Percentiles rank a stretch among this genome's conserved stretches.
These are phyloP conservation scores for Chydorus sphaericus DNA, from an alignment of 2,888 invertebrate genomes.

Conservation along the genomic window DNA sequence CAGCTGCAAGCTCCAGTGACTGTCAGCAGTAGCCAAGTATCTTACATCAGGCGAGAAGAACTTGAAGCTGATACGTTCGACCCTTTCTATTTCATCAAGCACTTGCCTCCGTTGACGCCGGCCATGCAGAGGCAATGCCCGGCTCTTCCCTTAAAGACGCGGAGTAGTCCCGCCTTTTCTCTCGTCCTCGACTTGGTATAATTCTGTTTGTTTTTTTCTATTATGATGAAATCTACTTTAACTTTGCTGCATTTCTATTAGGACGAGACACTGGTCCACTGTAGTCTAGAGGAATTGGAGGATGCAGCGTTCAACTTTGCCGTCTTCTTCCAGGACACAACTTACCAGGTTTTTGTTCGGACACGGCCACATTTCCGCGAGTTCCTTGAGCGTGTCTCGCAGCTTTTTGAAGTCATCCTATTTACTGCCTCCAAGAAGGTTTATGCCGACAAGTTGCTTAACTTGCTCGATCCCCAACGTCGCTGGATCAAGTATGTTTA, in stretches of 20 bases:
- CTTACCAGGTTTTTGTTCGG: conserved; percentile 67
- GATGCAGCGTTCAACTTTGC: conserved; percentile 90
- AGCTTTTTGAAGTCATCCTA: conserved; percentile 77
- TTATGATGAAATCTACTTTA: not conserved
- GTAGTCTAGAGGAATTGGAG: conserved; percentile 76
- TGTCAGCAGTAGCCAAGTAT: not conserved
- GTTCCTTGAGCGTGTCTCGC: conserved; percentile 76
- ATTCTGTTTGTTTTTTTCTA: not conserved
- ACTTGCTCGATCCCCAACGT: conserved; percentile 75
- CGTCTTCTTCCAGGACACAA: conserved; percentile 76
- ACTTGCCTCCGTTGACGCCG: conserved; percentile 63
- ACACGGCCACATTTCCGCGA: conserved; percentile 82
- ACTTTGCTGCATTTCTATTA: conserved; percentile 25
- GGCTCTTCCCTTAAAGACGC: conserved; percentile 76
- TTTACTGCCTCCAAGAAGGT: conserved; percentile 93
- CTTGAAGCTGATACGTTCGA: conserved; percentile 69
- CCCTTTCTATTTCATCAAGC: conserved; percentile 81
- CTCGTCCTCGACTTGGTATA: conserved; percentile 61
- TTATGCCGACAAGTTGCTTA: conserved; percentile 83
- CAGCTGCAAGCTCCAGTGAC: not conserved
- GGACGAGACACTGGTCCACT: conserved; percentile 93
- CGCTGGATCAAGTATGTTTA: conserved; percentile 68
- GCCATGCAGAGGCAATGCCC: conserved; percentile 60
- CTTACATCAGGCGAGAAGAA: conserved; percentile 22
- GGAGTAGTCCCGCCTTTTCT: conserved; percentile 78